Percentiles rank a stretch among this genome's conserved stretches.
Evolutionary conservation across 2,888 invertebrate species (phyloP).

Genomic region (Camptogramma bilineatum): DNA sequence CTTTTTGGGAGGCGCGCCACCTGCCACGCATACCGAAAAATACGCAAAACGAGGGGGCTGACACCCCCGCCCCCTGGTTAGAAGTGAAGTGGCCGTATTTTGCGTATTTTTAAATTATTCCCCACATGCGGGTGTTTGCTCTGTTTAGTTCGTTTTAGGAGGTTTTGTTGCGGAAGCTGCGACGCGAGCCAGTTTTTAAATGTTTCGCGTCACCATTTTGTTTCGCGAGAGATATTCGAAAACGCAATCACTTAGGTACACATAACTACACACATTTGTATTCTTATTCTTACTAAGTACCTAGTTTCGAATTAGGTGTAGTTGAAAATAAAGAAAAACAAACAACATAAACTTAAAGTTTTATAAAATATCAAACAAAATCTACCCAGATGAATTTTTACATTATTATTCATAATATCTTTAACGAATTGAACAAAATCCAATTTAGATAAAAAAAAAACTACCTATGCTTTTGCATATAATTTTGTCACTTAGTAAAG

Average conservation of each 20-base stretch:
- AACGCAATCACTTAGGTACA: not conserved
- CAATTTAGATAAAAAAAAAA: no score
- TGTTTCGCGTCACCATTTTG: constrained; percentile 14
- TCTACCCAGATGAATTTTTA: no score
- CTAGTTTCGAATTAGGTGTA: not conserved
- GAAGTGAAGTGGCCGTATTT: constrained; percentile 83
- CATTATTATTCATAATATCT: no score
- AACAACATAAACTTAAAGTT: no score
- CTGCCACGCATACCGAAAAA: constrained; percentile 86
- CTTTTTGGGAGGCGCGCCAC: constrained; percentile 71
- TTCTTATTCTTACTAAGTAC: not conserved
- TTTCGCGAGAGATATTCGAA: constrained; percentile 5
- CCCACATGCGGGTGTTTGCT: constrained; percentile 73
- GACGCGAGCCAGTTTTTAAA: constrained; percentile 34
- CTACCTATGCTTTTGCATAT: no score
- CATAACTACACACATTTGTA: not conserved
- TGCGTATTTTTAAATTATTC: constrained; percentile 85
- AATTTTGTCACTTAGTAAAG: no score
- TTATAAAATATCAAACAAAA: no score
- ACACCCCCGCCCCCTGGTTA: constrained; percentile 74
- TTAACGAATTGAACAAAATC: no score
- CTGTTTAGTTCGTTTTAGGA: constrained; percentile 70
- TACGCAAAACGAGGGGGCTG: constrained; percentile 75
- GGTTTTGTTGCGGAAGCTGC: constrained; percentile 57
- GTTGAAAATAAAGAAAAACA: no score